Evolutionary conservation across 1,140 invertebrate species (phyloP).

Genomic region (Aphelenchoides avenae): DNA sequence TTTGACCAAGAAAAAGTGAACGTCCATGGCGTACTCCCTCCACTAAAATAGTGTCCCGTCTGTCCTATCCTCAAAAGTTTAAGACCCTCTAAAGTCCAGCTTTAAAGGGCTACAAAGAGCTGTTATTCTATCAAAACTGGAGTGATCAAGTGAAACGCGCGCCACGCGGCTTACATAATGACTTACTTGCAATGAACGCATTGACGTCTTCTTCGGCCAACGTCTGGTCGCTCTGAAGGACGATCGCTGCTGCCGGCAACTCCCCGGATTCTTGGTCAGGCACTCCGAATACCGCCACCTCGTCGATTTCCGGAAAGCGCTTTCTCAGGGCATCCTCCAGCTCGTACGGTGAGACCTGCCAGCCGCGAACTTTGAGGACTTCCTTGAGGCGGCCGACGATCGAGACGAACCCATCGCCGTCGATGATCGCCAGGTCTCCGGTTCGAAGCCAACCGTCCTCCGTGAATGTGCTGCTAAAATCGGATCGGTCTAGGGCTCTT

Average conservation of each 20-base stretch:
- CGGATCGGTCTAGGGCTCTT: not conserved
- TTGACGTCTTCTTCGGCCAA: too few species aligned
- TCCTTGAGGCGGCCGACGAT: not conserved
- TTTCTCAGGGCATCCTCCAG: not conserved
- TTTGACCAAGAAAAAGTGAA: too few species aligned
- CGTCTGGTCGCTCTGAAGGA: too few species aligned
- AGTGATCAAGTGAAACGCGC: too few species aligned
- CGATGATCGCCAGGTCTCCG: not conserved
- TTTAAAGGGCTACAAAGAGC: too few species aligned
- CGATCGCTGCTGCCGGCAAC: slow-evolving; percentile 2
- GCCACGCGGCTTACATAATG: too few species aligned
- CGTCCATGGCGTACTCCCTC: too few species aligned
- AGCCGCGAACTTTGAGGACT: not conserved
- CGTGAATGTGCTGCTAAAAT: slow-evolving; percentile 6
- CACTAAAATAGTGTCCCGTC: too few species aligned
- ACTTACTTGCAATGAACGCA: too few species aligned
- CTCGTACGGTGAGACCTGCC: not conserved
- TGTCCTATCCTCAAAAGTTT: too few species aligned
- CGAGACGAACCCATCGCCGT: not conserved
- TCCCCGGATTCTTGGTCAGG: slow-evolving; percentile 1
- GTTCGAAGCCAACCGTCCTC: not conserved
- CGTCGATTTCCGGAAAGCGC: slow-evolving; percentile 8
- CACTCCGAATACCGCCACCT: not conserved
- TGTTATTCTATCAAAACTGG: too few species aligned
- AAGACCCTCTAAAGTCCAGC: slow-evolving; percentile 10